phyloP scores from a whole-genome alignment of 64 coral and sea anemone genomes.

The Platygyra sinensis region DNA sequence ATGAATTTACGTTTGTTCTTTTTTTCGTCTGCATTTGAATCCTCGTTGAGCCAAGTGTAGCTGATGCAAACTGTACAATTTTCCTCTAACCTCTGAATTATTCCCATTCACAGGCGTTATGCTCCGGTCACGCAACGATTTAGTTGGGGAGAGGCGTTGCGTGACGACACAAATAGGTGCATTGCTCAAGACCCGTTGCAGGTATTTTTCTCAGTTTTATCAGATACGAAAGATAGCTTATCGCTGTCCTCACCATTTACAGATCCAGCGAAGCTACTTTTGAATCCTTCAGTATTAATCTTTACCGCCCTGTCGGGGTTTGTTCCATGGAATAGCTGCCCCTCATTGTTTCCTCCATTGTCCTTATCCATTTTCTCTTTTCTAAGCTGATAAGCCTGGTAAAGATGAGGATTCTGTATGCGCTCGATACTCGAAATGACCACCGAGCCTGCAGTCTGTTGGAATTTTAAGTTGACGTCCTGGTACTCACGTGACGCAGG shows the following conservation, averaged over 20 bases:
- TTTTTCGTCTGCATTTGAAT: no score
- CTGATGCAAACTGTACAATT: no score
- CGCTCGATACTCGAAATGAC: conserved; percentile 12
- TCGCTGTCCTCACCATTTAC: not conserved
- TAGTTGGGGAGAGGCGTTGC: no score
- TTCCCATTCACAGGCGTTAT: no score
- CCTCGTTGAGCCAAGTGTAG: no score
- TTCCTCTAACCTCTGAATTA: no score
- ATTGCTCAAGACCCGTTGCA: no score
- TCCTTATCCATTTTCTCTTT: conserved; percentile 63
- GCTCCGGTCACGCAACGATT: no score
- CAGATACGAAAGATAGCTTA: no score
- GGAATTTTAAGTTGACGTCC: not conserved
- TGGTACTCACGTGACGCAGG: conserved; percentile 24
- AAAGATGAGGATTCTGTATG: conserved; percentile 60
- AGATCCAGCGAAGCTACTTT: conserved; percentile 46
- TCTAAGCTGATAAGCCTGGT: conserved; percentile 10
- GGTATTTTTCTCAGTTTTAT: no score
- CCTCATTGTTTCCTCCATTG: conserved; percentile 43
- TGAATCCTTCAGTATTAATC: conserved; percentile 43
- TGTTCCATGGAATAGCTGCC: conserved; percentile 53
- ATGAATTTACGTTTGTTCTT: no score
- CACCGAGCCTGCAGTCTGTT: conserved; percentile 4
- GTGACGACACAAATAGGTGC: no score
- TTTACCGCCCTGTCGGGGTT: not conserved